Evolutionary conservation across 2,113 vertebrate genomes (phyloP).

Genomic region (Hystrix brachyura): DNA sequence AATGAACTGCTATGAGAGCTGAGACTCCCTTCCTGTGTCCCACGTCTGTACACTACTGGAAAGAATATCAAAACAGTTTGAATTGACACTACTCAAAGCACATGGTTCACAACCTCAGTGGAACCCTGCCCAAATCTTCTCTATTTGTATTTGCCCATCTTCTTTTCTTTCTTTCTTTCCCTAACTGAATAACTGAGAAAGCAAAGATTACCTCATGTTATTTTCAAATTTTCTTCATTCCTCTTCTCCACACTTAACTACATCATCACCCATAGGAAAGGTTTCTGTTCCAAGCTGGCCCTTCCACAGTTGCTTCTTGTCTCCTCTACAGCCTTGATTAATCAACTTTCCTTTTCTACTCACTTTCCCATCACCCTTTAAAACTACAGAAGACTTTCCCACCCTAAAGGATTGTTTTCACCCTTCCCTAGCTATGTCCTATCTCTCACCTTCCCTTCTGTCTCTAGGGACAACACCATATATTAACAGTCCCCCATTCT

Average conservation of each 20-base stretch:
- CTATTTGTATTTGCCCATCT: neutral
- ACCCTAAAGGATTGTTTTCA: neutral
- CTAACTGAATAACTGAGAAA: slow-evolving; percentile 6
- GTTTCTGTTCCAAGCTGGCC: neutral
- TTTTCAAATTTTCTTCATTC: neutral
- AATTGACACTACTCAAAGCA: neutral
- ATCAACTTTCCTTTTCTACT: neutral
- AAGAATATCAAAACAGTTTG: neutral
- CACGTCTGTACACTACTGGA: neutral
- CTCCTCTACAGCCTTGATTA: neutral
- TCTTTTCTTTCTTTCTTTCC: neutral
- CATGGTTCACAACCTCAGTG: neutral
- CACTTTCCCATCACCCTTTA: neutral
- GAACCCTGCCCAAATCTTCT: neutral
- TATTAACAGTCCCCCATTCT: neutral
- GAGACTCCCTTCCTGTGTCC: neutral
- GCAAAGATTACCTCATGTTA: neutral
- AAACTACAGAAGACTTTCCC: neutral
- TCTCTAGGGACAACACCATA: neutral
- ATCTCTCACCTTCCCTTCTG: neutral
- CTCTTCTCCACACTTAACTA: neutral
- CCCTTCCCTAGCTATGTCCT: neutral
- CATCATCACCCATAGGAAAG: neutral
- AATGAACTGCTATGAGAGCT: neutral
- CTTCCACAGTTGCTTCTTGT: neutral